These are phyloP conservation scores for Hydrocynus forskahlii DNA, from an alignment of 2,797 vertebrate genomes.

Conservation along the genomic window DNA sequence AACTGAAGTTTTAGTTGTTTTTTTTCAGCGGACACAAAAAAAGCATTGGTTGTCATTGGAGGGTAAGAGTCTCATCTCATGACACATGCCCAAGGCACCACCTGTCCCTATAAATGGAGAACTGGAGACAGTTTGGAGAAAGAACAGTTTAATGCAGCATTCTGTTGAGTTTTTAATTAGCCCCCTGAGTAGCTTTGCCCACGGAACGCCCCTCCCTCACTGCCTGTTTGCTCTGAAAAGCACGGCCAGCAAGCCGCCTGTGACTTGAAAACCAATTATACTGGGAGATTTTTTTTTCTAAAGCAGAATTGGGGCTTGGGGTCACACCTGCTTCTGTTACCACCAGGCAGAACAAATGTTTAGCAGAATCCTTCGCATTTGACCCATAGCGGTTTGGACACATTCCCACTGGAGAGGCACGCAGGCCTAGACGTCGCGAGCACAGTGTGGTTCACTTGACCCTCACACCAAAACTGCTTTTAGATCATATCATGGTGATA, in stretches of 20 bases:
- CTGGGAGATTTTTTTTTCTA: slow-evolving; percentile 31
- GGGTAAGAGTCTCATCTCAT: slow-evolving; percentile 29
- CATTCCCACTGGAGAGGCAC: slow-evolving; percentile 10
- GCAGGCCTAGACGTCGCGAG: slow-evolving; percentile 3
- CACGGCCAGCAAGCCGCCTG: slow-evolving; percentile 38
- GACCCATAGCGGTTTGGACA: slow-evolving; percentile 25
- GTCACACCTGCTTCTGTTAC: slow-evolving; percentile 50
- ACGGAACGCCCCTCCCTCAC: slow-evolving; percentile 21
- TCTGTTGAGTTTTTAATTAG: slow-evolving; percentile 53
- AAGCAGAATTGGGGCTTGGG: slow-evolving; percentile 33
- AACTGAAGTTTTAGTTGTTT: background rate
- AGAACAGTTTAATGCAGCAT: slow-evolving; percentile 44
- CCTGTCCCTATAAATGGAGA: slow-evolving; percentile 51
- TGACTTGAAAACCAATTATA: slow-evolving; percentile 57
- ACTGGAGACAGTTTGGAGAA: slow-evolving; percentile 49
- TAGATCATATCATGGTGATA: background rate
- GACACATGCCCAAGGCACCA: slow-evolving; percentile 45
- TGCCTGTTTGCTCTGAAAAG: slow-evolving; percentile 37
- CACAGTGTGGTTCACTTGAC: background rate
- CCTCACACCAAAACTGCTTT: background rate
- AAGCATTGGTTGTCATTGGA: slow-evolving; percentile 11
- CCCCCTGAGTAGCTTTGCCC: slow-evolving; percentile 49
- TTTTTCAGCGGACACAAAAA: background rate
- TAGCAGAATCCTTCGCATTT: slow-evolving; percentile 20
- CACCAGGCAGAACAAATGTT: slow-evolving; percentile 45